Base-by-base conservation (phyloP, 2,797 vertebrate species). In the Falco columbarius region DNA sequence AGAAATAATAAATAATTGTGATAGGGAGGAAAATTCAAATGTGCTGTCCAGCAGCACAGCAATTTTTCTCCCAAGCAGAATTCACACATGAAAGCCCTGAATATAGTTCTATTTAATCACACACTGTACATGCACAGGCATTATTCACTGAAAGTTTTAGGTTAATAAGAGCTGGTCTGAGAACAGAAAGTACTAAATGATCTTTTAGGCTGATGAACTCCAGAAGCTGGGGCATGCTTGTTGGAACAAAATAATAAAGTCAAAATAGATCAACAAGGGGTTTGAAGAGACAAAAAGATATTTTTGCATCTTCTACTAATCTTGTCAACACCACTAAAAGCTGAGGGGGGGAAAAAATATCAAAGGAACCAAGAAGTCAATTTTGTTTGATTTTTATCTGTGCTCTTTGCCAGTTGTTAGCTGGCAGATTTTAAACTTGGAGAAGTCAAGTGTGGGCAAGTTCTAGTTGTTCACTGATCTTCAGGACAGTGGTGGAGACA, bases 1-100 rank as follows among this genome's bases (percentile, higher is more conserved):
- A 93, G 73, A 94, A 95, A 92, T 94, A 96, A 94, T 96, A 96
- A 97, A 97, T 97, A 96, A 96, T 94, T 70, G 66, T 95, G 86
- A 95, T 94, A 83, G 86, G 89, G 44, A 90, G 91, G 65, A 88
- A 96, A 91, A 96, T 90, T 94, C 86, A 90, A 91, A 83, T 86
- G 84, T 86, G 66, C 75, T 90, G 79, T 90, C 92, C 93, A 75
- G 92, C 65, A 88, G 30, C 34, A 72, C 42, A 68, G 68, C 87
- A 70, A 6, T 95, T 94, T 92, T 94, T 97, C 94, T 97, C 51
- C 59, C 42, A 74, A 94, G 81, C 36, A 77, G 51, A 66, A 77
- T 77, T 96, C 81, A 44, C 89, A 87, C 13, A 11, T n/a, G 86
- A 87, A 87, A 93, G 38, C 12, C 2, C 58, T 68, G 34, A 81